phyloP scores from a whole-genome alignment of 2,113 vertebrate genomes.

The Meriones unguiculatus region DNA sequence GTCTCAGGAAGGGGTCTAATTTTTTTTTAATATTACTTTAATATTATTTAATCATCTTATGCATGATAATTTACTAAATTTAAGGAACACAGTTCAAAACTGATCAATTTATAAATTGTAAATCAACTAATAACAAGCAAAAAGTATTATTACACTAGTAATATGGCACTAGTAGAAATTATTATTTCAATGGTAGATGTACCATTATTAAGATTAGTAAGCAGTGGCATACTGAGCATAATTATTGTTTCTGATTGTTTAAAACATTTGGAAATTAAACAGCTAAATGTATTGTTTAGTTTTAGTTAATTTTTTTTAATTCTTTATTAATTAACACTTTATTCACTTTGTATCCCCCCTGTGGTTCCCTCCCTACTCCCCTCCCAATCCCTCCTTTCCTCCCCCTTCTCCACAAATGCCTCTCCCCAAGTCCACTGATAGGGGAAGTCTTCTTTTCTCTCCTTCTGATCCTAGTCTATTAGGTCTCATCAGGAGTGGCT shows the following conservation, averaged over 20 bases:
- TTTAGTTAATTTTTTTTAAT: slow-evolving; percentile 26
- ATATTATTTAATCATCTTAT: neutral
- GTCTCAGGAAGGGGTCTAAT: too few relatives aligned
- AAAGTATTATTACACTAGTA: slow-evolving; percentile 36
- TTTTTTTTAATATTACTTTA: neutral
- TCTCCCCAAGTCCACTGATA: too few relatives aligned
- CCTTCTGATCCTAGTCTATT: too few relatives aligned
- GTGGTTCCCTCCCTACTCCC: too few relatives aligned
- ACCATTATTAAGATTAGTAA: slow-evolving; percentile 66
- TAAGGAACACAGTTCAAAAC: neutral
- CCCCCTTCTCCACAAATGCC: too few relatives aligned
- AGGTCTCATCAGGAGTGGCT: too few relatives aligned
- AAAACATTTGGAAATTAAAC: slow-evolving; percentile 56
- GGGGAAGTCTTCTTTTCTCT: too few relatives aligned
- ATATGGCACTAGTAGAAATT: slow-evolving; percentile 24
- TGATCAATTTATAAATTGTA: slow-evolving; percentile 58
- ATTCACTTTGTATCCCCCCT: too few relatives aligned
- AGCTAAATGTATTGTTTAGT: slow-evolving; percentile 20
- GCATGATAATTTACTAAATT: slow-evolving; percentile 35
- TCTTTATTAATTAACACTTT: too few relatives aligned
- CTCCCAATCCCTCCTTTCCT: too few relatives aligned
- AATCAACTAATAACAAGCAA: slow-evolving; percentile 60
- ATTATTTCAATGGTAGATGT: slow-evolving; percentile 51
- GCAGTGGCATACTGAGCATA: slow-evolving; percentile 51
- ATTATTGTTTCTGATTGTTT: slow-evolving; percentile 57